Conservation (phyloP, 1,140 invertebrate species). For the Psix sp. region DNA sequence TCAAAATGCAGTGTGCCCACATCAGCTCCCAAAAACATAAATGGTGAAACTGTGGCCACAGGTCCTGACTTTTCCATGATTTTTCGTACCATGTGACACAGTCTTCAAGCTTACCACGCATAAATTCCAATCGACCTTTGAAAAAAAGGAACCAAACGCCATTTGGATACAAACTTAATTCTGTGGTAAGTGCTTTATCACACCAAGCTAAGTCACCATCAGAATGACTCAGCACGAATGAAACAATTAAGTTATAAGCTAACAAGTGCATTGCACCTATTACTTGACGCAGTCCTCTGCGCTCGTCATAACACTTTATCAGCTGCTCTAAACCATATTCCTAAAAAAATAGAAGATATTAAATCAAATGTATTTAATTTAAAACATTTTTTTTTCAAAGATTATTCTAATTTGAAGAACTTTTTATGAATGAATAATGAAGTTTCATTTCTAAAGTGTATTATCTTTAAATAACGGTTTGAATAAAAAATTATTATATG, state of each 20-base stretch:
- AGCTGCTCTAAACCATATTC: conserved; percentile 86
- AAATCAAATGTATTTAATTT: too few relatives aligned
- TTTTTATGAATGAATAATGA: too few relatives aligned
- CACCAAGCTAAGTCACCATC: conserved; percentile 88
- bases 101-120: conserved; percentile 86
- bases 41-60: conserved; percentile 97
- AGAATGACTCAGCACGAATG: conserved; percentile 87
- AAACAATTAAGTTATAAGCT: conserved; percentile 89
- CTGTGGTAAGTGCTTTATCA: conserved; percentile 83
- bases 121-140: conserved; percentile 89
- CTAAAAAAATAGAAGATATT: conserved; percentile 69
- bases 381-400: too few relatives aligned
- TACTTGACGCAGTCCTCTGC: conserved; percentile 87
- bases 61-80: conserved; percentile 89
- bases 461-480: too few relatives aligned
- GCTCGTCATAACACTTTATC: conserved; percentile 82
- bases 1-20: conserved; percentile 87
- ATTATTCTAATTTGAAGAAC: too few relatives aligned
- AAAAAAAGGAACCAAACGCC: conserved; percentile 96
- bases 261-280: conserved; percentile 90
- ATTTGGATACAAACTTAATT: conserved; percentile 86
- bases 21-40: conserved; percentile 97
- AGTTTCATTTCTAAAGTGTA: too few relatives aligned
- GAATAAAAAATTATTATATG: too few relatives aligned
- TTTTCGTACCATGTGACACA: conserved; percentile 88